These are phyloP conservation scores for Aepyceros melampus DNA, from an alignment of 2,113 vertebrate genomes.

Conservation along the genomic window DNA sequence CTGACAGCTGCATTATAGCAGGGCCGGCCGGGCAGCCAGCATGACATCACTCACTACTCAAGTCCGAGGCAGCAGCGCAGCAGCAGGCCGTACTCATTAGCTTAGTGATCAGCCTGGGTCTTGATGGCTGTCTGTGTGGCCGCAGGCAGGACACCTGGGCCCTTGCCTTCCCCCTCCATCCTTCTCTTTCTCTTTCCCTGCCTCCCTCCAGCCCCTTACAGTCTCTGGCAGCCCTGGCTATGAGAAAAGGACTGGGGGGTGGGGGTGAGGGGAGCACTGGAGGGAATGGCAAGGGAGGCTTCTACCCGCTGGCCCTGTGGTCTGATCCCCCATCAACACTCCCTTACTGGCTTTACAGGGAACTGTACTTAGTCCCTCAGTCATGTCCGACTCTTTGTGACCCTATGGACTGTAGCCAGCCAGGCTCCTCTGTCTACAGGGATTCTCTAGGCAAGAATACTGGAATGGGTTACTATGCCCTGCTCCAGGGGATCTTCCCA, in stretches of 20 bases:
- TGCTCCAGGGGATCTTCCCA: background rate
- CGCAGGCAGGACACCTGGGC: slow-evolving; percentile 1
- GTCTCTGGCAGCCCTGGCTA: background rate
- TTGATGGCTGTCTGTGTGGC: slow-evolving; percentile 51
- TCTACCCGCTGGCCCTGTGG: rapidly evolving
- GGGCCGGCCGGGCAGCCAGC: background rate
- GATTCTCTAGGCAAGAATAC: background rate
- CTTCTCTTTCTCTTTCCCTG: background rate
- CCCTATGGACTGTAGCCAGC: background rate
- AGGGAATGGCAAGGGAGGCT: rapidly evolving
- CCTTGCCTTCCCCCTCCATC: background rate
- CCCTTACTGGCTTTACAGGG: background rate
- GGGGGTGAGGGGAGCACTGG: background rate
- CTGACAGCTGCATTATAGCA: slow-evolving; percentile 55
- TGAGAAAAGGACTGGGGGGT: background rate
- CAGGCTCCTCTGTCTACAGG: background rate
- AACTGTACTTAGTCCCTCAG: background rate
- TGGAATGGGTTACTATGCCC: background rate
- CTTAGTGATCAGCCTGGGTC: slow-evolving; percentile 33
- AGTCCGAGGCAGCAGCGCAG: background rate
- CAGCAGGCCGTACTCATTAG: slow-evolving; percentile 48
- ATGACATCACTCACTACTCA: slow-evolving; percentile 7
- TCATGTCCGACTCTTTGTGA: background rate
- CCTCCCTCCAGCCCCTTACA: background rate
- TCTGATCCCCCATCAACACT: background rate